Percentiles rank a stretch among this genome's conserved stretches.
These are phyloP conservation scores for Calameuta idolon DNA, from an alignment of 2,888 invertebrate species.

Conservation along the genomic window DNA sequence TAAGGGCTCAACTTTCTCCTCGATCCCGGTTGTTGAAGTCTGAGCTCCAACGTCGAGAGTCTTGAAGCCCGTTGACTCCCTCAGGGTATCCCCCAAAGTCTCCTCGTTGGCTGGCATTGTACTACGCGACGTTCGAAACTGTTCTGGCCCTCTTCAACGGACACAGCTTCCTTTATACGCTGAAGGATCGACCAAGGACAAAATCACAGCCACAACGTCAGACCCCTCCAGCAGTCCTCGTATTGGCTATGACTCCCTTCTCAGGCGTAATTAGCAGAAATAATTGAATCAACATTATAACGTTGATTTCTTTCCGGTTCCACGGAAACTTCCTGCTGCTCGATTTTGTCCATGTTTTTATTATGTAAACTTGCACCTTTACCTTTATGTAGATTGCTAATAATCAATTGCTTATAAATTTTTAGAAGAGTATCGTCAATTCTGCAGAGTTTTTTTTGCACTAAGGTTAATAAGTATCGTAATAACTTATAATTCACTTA, in stretches of 20 bases:
- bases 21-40: not conserved
- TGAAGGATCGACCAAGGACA: conserved; percentile 58
- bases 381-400: too few relatives aligned
- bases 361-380: too few relatives aligned
- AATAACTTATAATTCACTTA: not conserved
- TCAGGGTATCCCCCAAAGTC: conserved; percentile 38
- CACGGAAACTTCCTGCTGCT: not conserved
- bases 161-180: conserved; percentile 60
- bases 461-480: not conserved
- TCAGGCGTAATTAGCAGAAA: not conserved
- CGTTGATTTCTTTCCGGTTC: not conserved
- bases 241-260: not conserved
- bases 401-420: too few relatives aligned
- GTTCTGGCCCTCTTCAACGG: conserved; percentile 44
- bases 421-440: too few relatives aligned
- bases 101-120: conserved; percentile 55
- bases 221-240: conserved; percentile 26
- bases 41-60: not conserved
- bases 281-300: not conserved
- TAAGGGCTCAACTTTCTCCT: not conserved
- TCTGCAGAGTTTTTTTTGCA: too few relatives aligned
- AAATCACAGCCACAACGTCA: conserved; percentile 33
- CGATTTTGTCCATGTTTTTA: not conserved
- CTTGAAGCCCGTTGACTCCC: conserved; percentile 25
- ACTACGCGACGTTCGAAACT: conserved; percentile 34